These are phyloP conservation scores for Pheosia gnoma DNA, from an alignment of 2,888 invertebrate genomes.

Conservation along the genomic window DNA sequence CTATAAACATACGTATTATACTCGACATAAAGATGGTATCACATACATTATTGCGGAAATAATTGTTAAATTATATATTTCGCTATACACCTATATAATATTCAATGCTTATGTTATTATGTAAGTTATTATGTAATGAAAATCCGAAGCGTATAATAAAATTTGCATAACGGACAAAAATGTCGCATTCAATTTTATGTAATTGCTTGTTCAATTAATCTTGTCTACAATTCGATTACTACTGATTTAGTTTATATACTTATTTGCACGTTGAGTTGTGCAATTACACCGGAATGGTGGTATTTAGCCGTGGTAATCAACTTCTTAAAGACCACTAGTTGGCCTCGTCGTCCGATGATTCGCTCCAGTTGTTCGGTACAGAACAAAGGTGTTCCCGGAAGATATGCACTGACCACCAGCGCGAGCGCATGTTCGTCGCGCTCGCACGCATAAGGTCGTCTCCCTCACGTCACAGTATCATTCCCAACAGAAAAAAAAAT, in stretches of 20 bases:
- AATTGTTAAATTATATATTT: not conserved
- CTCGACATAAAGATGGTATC: not conserved
- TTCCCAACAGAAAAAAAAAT: constrained; percentile 15
- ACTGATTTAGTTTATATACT: constrained; percentile 18
- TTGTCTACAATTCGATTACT: constrained; percentile 15
- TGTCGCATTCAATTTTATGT: constrained; percentile 5
- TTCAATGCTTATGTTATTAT: not conserved
- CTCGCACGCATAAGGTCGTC: constrained; percentile 17
- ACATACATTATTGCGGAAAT: not conserved
- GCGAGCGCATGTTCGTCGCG: constrained; percentile 21
- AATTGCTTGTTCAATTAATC: constrained; percentile 19
- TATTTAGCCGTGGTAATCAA: constrained; percentile 24
- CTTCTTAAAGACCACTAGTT: constrained; percentile 67
- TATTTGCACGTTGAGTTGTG: constrained; percentile 6
- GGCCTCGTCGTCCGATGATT: constrained; percentile 56
- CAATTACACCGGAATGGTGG: constrained; percentile 36
- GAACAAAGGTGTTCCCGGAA: constrained; percentile 64
- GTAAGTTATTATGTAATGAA: not conserved
- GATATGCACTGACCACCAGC: constrained; percentile 23
- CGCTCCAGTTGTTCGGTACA: constrained; percentile 45
- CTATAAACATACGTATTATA: constrained; percentile 11
- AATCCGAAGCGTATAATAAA: constrained; percentile 12
- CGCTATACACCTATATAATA: not conserved
- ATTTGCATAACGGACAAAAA: constrained; percentile 20
- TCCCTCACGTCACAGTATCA: constrained; percentile 15